phyloP scores from a whole-genome alignment of 2,797 vertebrate species.

The Muscicapa striata region DNA sequence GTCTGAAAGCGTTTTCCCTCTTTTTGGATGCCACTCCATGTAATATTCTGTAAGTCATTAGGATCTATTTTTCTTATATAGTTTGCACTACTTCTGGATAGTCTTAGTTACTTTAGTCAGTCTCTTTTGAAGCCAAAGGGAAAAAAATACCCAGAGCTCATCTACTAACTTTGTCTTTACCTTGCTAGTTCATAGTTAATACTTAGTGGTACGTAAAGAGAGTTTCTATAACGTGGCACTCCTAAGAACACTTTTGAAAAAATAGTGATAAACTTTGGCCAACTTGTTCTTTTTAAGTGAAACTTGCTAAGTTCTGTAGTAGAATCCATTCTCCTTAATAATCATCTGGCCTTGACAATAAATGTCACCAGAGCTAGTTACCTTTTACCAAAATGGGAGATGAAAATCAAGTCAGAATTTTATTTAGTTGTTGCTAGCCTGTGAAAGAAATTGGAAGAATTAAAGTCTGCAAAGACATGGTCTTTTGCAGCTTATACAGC shows the following conservation, averaged over 20 bases:
- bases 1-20: background rate
- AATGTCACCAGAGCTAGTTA: constrained; percentile 33
- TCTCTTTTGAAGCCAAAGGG: constrained; percentile 31
- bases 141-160: background rate
- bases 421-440: background rate
- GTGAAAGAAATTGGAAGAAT: constrained; percentile 16
- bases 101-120: constrained; percentile 13
- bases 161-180: constrained; percentile 39
- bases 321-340: constrained; percentile 47
- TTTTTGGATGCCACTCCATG: background rate
- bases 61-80: background rate
- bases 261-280: constrained; percentile 51
- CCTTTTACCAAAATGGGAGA: background rate
- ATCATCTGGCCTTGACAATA: constrained; percentile 54
- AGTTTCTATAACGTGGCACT: constrained; percentile 61
- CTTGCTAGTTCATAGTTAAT: constrained; percentile 58
- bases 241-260: constrained; percentile 52
- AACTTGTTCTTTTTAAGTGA: constrained; percentile 56
- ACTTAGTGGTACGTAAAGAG: constrained; percentile 26
- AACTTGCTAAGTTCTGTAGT: constrained; percentile 39
- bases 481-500: background rate
- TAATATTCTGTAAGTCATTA: constrained; percentile 15
- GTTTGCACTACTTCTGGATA: constrained; percentile 35
- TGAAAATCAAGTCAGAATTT: background rate
- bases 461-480: background rate